Base-by-base conservation (phyloP, 2,113 vertebrate species). In the Tychaedon coryphoeus region DNA sequence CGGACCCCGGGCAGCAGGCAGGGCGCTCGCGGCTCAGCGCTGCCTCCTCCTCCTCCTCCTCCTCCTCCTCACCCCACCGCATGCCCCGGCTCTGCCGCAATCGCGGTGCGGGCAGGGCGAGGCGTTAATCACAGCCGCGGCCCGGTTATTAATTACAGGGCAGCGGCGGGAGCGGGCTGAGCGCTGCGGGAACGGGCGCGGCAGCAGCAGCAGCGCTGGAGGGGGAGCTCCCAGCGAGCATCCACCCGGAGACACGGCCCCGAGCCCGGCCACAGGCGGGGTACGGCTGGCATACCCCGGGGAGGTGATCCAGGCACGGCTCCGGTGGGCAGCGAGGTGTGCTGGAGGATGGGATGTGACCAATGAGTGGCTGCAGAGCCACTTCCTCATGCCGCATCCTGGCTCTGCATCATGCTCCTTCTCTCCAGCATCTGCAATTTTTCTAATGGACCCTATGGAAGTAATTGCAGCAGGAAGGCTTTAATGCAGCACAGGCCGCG, bases 371-470 rank as follows among this genome's bases (percentile, higher is more conserved):
- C 10, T 16, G 3, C 4, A 1, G 50, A 79, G 17, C 42, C 73
- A 34, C 76, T 94, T 94, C 92, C 92, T 91, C 77, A 8, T 76
- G 86, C 85, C 3, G 28, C 81, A 71, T 89, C 90, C 84, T 15
- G 75, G 69, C 86, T 64, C 79, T 93, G 91, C 83, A 86, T 93
- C 73, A 54, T 1, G 40, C 88, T 93, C 78, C 51, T 43, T 87
- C 87, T 91, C 80, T 57, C 43, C 83, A 53, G 91, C 95, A 93
- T 74, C 89, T 95, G 81, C 94, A 95, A 85, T 95, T 96, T 95
- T 67, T 87, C 86, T 91, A 93, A 93, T 95, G 31, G 89, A 81
- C 80, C 81, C 48, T 79, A 8, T 69, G 91, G 91, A 53, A 33
- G 57, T 95, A 95, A 95, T 95, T 95, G 84, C 89, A 87, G 73